Base-by-base conservation (phyloP, 2,888 invertebrate genomes). In the Aporophyla nigra region DNA sequence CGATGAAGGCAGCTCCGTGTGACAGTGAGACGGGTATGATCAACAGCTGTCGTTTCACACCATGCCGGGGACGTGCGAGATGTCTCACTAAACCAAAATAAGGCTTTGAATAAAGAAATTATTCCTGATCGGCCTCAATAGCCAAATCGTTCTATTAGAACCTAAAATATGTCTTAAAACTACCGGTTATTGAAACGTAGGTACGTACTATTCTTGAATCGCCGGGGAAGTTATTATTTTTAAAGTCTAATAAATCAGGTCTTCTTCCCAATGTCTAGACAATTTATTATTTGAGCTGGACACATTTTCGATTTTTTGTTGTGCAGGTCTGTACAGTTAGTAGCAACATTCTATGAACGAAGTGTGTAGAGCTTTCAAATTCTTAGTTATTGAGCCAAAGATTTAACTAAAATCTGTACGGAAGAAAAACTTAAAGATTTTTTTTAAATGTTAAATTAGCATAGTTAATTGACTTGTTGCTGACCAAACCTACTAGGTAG, bases 1-100 rank as follows among this genome's bases (percentile, higher is more conserved):
- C 21, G 61, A 63, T 61, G 62, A 67, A 68, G 70, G 70, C 58
- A 59, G 76, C 21, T 56, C 46, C 56, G 21, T 63, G 76, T 79
- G 84, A 73, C 82, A 71, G 74, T 84, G 74, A 78, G 65, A 59
- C 62, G 84, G 84, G 84, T 84, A 80, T 75, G 66, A 74, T 72
- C 66, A 79, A 61, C 71, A 71, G 71, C 71, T 82, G 84, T 33
- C 83, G 46, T 51, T 78, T 78, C 71, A 53, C 83, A 72, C 65
- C 43, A 61, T 56, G 33, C 19, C 56, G 46, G 61, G n/a, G 19
- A 51, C 14, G 33, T 43, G 49, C 40, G 14, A 62, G 61, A 80
- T 43, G 27, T 49, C 61, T 77, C 54, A 77, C 9, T 76, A 46
- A 49, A 49, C n/a, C 51, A 51, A 66, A 76, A 62, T 33, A 53